Evolutionary conservation across 1,140 invertebrate species (phyloP).

Genomic region (Octopus sinensis): DNA sequence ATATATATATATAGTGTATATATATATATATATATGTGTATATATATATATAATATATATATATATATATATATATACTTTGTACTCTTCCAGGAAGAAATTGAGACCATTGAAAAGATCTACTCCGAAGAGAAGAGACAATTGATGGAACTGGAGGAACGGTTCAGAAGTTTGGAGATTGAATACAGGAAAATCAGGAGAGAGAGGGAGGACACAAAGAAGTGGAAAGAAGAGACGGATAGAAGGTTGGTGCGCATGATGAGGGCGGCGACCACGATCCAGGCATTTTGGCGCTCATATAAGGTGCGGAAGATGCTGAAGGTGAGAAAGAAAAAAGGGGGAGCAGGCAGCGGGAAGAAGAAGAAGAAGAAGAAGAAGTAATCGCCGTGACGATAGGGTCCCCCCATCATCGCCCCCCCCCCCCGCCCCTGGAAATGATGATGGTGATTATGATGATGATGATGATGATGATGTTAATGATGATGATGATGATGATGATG

Average conservation of each 20-base stretch:
- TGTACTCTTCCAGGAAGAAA: constrained; percentile 53
- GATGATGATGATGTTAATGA: too few relatives aligned
- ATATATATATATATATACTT: too few relatives aligned
- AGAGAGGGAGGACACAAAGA: constrained; percentile 45
- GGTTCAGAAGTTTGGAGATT: constrained; percentile 53
- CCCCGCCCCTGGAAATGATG: too few relatives aligned
- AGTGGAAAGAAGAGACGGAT: constrained; percentile 51
- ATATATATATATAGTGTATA: too few relatives aligned
- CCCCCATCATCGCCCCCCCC: too few relatives aligned
- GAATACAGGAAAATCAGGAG: constrained; percentile 55
- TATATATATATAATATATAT: too few relatives aligned
- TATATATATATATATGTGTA: too few relatives aligned
- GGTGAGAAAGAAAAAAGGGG: constrained; percentile 52
- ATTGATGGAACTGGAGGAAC: constrained; percentile 53
- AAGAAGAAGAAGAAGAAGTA: constrained; percentile 44
- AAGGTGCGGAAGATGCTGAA: constrained; percentile 57
- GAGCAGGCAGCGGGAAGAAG: constrained; percentile 27
- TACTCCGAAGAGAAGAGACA: constrained; percentile 58
- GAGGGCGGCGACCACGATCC: constrained; percentile 53
- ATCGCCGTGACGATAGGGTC: too few relatives aligned
- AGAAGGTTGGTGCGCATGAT: constrained; percentile 49
- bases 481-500: too few relatives aligned
- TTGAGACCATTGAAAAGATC: constrained; percentile 52
- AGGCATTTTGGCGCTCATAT: constrained; percentile 57
- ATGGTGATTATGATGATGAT: too few relatives aligned